Evolutionary conservation across 2,888 invertebrate species (phyloP), one percentile per base, ranked within the genome.

Genomic region (Drosophila neutralis): DNA sequence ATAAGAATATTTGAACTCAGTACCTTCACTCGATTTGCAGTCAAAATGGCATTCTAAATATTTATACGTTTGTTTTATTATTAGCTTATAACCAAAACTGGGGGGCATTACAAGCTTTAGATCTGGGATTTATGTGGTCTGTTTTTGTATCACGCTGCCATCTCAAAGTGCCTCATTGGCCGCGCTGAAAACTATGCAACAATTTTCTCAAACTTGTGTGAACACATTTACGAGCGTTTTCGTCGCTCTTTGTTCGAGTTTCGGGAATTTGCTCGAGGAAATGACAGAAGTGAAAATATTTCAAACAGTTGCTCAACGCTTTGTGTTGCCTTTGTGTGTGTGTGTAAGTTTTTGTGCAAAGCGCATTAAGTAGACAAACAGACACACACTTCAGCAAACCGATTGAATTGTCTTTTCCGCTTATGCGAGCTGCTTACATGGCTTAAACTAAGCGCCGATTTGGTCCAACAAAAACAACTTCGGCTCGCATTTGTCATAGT

Each of bases 221-320:
- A 78, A 85, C 82, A 82, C 74, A 77, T 81, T 82, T 89, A 57
- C 71, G 73, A 79, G 76, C 63, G 53, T 67, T 71, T 75, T 78
- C 13, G 75, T 54, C 64, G 67, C 56, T 69, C 56, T 71, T 71
- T 82, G 73, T 72, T 82, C 74, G 75, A 82, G 82, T 84, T 74
- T 69, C 31, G 77, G 73, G 82, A 86, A 89, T 88, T 80, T 78
- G 78, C 69, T 70, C 76, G 54, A 82, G 83, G 78, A 89, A 90
- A 86, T 87, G 87, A 84, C 89, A 85, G 78, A 84, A 91, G 80
- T 86, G 79, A 87, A 87, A 85, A 88, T 83, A 90, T 89, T 83
- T 81, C 72, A 76, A 88, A 68, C 80, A 82, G 57, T 77, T 72
- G 56, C 56, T 53, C 58, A 29, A 61, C 51, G 35, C 67, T 64